Percentiles rank a stretch among this genome's conserved stretches.
Conservation (phyloP, 2,888 invertebrate species). For the Chrysopilus asiliformis region DNA sequence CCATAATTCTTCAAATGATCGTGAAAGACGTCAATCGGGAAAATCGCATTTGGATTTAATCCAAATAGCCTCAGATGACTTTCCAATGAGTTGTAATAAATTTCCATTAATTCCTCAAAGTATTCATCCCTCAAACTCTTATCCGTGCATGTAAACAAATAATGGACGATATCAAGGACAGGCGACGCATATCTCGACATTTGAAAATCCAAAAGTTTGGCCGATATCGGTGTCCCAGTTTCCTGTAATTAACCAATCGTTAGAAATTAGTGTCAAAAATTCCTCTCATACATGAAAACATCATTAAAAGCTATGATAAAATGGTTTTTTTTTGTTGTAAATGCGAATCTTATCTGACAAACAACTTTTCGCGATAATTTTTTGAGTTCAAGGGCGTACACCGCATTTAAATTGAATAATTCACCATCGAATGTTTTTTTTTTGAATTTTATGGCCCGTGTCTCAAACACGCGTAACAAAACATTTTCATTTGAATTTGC, state of each 20-base stretch:
- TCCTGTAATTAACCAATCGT: constrained; percentile 9
- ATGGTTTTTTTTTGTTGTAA: too few relatives aligned
- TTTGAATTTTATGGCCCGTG: too few relatives aligned
- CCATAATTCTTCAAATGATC: constrained; percentile 24
- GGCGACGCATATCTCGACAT: constrained; percentile 28
- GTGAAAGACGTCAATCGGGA: constrained; percentile 20
- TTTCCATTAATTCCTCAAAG: constrained; percentile 22
- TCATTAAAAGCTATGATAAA: too few relatives aligned
- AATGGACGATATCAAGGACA: constrained; percentile 26
- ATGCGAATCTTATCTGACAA: too few relatives aligned
- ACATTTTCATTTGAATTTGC: too few relatives aligned
- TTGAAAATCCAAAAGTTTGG: constrained; percentile 29
- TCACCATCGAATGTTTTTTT: too few relatives aligned
- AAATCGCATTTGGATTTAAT: constrained; percentile 19
- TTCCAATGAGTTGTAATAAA: constrained; percentile 21
- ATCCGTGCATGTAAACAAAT: constrained; percentile 26
- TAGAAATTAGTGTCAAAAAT: neutral
- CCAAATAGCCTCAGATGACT: constrained; percentile 17
- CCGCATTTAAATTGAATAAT: too few relatives aligned
- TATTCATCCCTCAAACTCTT: constrained; percentile 24
- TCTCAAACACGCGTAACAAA: too few relatives aligned
- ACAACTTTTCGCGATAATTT: too few relatives aligned
- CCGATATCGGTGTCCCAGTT: constrained; percentile 17
- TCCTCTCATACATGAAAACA: too few relatives aligned
- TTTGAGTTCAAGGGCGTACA: too few relatives aligned